Evolutionary conservation across 2,113 vertebrate species (phyloP).

Genomic region (Etheostoma spectabile): DNA sequence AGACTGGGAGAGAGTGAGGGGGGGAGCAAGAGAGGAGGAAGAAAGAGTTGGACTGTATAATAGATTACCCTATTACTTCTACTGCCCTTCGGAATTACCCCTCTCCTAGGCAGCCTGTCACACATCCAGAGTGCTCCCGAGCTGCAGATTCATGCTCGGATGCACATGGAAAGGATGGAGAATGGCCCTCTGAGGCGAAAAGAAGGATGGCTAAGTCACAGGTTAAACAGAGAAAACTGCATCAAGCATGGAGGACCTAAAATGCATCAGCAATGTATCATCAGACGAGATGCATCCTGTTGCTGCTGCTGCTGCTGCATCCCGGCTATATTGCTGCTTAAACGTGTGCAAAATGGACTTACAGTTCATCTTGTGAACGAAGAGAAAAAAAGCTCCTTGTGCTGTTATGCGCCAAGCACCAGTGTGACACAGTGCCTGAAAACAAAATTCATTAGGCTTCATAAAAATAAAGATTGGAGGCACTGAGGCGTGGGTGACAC

Average conservation of each 20-base stretch:
- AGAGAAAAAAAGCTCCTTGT: background rate
- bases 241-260: constrained; percentile 42
- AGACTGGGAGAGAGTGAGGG: constrained; percentile 16
- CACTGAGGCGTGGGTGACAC: constrained; percentile 67
- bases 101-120: constrained; percentile 70
- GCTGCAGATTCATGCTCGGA: constrained; percentile 68
- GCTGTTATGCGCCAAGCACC: constrained; percentile 41
- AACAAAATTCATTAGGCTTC: constrained; percentile 57
- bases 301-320: constrained; percentile 42
- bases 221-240: constrained; percentile 37
- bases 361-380: constrained; percentile 7
- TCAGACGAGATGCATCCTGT: constrained; percentile 43
- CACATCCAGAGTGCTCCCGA: constrained; percentile 63
- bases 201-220: constrained; percentile 59
- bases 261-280: constrained; percentile 38
- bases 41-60: constrained; percentile 78
- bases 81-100: constrained; percentile 79
- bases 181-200: constrained; percentile 64
- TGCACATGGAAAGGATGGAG: constrained; percentile 55
- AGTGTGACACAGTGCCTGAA: constrained; percentile 47
- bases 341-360: constrained; percentile 39
- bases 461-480: constrained; percentile 53
- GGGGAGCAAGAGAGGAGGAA: constrained; percentile 45
- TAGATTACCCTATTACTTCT: constrained; percentile 85
- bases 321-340: background rate